These are phyloP conservation scores for Spongilla lacustris DNA, from an alignment of 37 sponge, comb jelly and placozoan species.

Conservation along the genomic window DNA sequence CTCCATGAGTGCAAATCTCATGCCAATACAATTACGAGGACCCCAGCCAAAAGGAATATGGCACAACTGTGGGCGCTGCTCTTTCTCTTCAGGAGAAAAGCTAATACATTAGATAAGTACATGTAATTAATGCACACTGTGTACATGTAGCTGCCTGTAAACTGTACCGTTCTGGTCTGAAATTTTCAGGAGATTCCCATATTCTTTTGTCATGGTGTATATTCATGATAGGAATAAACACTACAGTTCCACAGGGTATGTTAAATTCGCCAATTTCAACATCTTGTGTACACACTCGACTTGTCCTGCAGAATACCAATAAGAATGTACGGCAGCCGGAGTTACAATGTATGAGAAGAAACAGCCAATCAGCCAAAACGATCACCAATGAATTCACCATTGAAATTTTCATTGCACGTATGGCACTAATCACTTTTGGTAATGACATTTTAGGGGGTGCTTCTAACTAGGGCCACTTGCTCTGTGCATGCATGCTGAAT, in stretches of 20 bases:
- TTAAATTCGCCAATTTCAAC: neutral
- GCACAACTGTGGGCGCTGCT: slow-evolving; percentile 41
- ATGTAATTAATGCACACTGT: no score
- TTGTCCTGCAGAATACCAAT: neutral
- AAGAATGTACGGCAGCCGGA: no score
- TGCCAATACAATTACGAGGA: slow-evolving; percentile 82
- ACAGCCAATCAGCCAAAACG: no score
- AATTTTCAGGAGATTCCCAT: slow-evolving; percentile 57
- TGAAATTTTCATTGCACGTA: no score
- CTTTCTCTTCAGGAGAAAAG: slow-evolving; percentile 70
- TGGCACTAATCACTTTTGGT: no score
- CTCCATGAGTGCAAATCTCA: slow-evolving; percentile 81
- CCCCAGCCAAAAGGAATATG: slow-evolving; percentile 83
- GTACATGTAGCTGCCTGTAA: no score
- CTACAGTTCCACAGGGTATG: slow-evolving; percentile 16
- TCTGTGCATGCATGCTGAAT: no score
- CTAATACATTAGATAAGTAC: slow-evolving; percentile 26
- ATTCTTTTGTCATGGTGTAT: slow-evolving; percentile 50
- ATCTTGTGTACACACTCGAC: neutral
- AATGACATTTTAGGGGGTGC: no score
- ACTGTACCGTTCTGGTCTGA: slow-evolving; percentile 55
- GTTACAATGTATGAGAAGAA: no score
- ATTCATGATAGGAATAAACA: slow-evolving; percentile 26
- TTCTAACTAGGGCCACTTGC: no score
- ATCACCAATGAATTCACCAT: no score